phyloP scores from a whole-genome alignment of 1,140 invertebrate species.

The Tetramorium parvispinum region DNA sequence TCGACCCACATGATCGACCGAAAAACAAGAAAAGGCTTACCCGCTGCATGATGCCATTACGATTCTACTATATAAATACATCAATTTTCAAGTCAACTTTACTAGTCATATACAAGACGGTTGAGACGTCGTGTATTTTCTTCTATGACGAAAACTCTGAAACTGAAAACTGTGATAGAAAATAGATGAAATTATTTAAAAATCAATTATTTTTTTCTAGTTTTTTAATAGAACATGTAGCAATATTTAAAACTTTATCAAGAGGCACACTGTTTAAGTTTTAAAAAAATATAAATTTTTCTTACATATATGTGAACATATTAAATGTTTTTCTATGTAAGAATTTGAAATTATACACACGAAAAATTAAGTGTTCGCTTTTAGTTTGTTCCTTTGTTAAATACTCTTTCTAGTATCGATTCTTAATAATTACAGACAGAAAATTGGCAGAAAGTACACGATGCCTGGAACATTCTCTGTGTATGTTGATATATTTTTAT shows the following conservation, averaged over 20 bases:
- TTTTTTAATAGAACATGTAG: not conserved
- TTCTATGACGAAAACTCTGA: not conserved
- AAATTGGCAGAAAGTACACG: not conserved
- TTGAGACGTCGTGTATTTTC: conserved; percentile 40
- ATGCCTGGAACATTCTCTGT: conserved; percentile 25
- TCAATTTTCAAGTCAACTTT: conserved; percentile 45
- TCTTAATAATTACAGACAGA: not conserved
- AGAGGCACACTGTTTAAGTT: not conserved
- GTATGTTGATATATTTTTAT: conserved; percentile 69
- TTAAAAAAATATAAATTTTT: conserved; percentile 1
- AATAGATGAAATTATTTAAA: not conserved
- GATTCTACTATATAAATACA: conserved; percentile 62
- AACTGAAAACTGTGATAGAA: not conserved
- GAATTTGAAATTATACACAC: not conserved
- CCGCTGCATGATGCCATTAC: conserved; percentile 77
- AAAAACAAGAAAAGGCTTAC: conserved; percentile 72
- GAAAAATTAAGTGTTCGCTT: not conserved
- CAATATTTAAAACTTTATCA: not conserved
- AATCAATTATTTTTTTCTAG: not conserved
- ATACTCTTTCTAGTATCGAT: not conserved
- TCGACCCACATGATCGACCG: conserved; percentile 73
- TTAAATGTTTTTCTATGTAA: not conserved
- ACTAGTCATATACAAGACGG: conserved; percentile 49
- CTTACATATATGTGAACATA: not conserved
- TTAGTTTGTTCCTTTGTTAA: not conserved